phyloP scores from a whole-genome alignment of 2,113 vertebrate genomes.

The Corvus moneduloides region DNA sequence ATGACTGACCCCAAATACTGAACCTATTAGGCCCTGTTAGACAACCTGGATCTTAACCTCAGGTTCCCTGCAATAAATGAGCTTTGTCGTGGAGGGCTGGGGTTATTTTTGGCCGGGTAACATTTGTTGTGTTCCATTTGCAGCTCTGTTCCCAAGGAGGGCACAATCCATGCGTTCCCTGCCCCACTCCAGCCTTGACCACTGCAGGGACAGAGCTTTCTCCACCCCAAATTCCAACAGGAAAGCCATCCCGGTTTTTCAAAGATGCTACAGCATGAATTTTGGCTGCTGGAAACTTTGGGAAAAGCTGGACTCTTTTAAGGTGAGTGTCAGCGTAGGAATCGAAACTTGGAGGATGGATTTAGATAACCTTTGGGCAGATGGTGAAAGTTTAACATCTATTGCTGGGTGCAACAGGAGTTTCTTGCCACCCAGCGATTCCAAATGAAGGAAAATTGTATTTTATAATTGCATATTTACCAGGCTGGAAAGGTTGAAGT shows the following conservation, averaged over 20 bases:
- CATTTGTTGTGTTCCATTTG: slow-evolving; percentile 33
- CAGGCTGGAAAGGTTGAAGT: slow-evolving; percentile 35
- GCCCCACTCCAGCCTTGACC: not conserved
- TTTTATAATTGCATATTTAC: slow-evolving; percentile 16
- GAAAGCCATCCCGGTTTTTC: not conserved
- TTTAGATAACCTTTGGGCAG: slow-evolving; percentile 40
- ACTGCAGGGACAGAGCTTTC: not conserved
- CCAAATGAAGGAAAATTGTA: not conserved
- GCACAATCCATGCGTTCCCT: not conserved
- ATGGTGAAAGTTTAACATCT: slow-evolving; percentile 9
- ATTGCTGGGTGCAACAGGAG: not conserved
- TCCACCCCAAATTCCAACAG: not conserved
- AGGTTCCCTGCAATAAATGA: not conserved
- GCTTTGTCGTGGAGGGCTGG: not conserved
- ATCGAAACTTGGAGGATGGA: not conserved
- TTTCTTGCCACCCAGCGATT: not conserved
- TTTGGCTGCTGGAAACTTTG: not conserved
- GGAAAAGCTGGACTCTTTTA: not conserved
- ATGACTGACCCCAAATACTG: not conserved
- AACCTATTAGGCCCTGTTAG: not conserved
- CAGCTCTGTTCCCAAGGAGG: not conserved
- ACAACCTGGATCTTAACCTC: not conserved
- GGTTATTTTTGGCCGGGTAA: slow-evolving; percentile 56
- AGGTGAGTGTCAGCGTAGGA: not conserved
- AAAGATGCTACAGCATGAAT: not conserved